Evolutionary conservation across 1,140 invertebrate species (phyloP).

Genomic region (Scaptodrosophila lebanonensis): DNA sequence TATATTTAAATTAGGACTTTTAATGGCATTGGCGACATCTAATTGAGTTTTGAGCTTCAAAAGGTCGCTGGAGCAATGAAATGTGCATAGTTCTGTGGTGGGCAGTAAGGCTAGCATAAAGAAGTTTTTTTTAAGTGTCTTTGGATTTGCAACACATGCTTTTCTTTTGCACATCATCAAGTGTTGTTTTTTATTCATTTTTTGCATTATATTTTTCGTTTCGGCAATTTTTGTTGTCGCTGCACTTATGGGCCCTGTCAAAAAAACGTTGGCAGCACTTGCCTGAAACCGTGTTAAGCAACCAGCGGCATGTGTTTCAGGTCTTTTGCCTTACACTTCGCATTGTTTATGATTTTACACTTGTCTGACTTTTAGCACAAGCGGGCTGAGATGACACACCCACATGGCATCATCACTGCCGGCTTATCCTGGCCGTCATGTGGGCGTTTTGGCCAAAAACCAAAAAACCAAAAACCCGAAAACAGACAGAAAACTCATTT

Average conservation of each 20-base stretch:
- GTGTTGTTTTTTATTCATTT: neutral
- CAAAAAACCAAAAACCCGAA: neutral
- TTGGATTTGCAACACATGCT: neutral
- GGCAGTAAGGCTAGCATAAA: no score
- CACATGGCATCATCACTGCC: slow-evolving; percentile 26
- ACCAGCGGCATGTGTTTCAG: slow-evolving; percentile 12
- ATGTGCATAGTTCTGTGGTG: no score
- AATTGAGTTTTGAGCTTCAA: no score
- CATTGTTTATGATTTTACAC: slow-evolving; percentile 49
- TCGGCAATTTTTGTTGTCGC: slow-evolving; percentile 35
- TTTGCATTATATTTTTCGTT: no score
- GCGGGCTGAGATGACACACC: slow-evolving; percentile 36
- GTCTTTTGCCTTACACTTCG: slow-evolving; percentile 34
- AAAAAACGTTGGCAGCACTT: slow-evolving; percentile 16
- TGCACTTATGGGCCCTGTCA: slow-evolving; percentile 42
- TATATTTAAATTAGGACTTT: no score
- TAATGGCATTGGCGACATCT: no score
- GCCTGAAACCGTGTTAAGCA: no score
- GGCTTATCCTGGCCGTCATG: slow-evolving; percentile 37
- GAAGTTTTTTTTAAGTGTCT: no score
- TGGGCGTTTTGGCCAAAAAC: slow-evolving; percentile 14
- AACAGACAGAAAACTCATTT: slow-evolving; percentile 44
- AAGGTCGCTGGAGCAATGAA: no score
- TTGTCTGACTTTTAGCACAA: slow-evolving; percentile 41
- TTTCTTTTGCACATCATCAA: slow-evolving; percentile 49